Base-by-base conservation (phyloP, 2,888 invertebrate species). In the Brachyptera putata region DNA sequence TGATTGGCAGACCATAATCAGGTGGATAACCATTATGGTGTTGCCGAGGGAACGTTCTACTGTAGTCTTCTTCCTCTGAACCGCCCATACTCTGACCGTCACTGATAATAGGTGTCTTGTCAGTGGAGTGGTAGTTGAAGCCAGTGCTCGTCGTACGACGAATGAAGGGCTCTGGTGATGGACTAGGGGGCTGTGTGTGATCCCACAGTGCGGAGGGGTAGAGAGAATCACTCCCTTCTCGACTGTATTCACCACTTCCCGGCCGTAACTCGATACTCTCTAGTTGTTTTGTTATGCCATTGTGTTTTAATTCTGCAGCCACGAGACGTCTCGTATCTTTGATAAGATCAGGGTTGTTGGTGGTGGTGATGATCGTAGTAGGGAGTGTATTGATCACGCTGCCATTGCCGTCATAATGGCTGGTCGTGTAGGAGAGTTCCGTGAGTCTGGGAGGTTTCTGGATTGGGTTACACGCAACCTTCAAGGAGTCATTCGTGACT, bases 281-380 rank as follows among this genome's bases (percentile, higher is more conserved):
- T 5, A 76, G 72, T 11, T 75, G 73, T 9, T 21, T 16, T 46
- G 46, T 24, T 21, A n/a, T 22, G 46, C 22, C 21, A 30, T 26
- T 43, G 36, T 57, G 59, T 39, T 50, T 50, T 3, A 50, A 30
- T 16, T 50, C 80, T 16, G 75, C 77, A 62, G 78, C 79, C 63
- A 83, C 85, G 61, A 83, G 81, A 50, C 84, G 81, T 72, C 85
- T 82, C 3, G 91, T 90, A 70, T 91, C 91, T 70, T 89, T 89
- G 69, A 92, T 91, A 65, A 92, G 79, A 74, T 91, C 91, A 1
- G 91, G 91, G 73, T 91, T 90, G 69, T 91, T 91, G 68, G 65
- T 84, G 81, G 64, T 85, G 84, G 66, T 86, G 14, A 60, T 61
- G 56, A 66, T 65, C 26, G 83, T 37, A 85, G 84, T 39, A 3